phyloP scores from a whole-genome alignment of 2,888 invertebrate genomes.

The Philereme vetulata region DNA sequence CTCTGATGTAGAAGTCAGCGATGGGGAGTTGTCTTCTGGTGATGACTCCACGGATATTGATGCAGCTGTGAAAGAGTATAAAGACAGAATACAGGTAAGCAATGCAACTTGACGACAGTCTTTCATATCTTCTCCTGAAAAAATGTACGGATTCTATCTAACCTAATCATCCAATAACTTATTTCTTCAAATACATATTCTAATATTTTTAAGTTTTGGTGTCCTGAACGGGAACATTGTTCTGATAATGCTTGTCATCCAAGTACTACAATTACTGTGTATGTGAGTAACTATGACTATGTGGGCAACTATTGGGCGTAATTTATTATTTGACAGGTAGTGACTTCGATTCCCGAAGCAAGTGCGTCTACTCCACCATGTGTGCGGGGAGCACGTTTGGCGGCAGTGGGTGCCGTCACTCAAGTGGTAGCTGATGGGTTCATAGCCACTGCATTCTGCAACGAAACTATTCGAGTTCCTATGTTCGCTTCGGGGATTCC shows the following conservation, averaged over 20 bases:
- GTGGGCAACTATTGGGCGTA: no score
- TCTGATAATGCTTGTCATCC: no score
- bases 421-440: constrained; percentile 66
- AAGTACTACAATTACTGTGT: no score
- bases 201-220: no score
- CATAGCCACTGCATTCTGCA: constrained; percentile 69
- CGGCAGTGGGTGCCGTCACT: constrained; percentile 64
- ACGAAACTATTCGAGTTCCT: constrained; percentile 59
- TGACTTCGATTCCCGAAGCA: constrained; percentile 75
- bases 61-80: constrained; percentile 90
- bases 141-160: no score
- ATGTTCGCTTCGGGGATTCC: constrained; percentile 73
- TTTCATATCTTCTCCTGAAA: background rate
- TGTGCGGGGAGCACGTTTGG: constrained; percentile 68
- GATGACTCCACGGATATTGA: constrained; percentile 91
- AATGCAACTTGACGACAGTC: background rate
- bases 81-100: constrained; percentile 86
- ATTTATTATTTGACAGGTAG: constrained; percentile 55
- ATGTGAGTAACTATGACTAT: no score
- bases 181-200: no score
- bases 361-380: constrained; percentile 65
- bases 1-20: constrained; percentile 78
- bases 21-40: constrained; percentile 81
- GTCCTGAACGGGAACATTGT: background rate
- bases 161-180: no score